These are phyloP conservation scores for Pseudochirops corinnae DNA, from an alignment of 2,797 vertebrate genomes.

Conservation along the genomic window DNA sequence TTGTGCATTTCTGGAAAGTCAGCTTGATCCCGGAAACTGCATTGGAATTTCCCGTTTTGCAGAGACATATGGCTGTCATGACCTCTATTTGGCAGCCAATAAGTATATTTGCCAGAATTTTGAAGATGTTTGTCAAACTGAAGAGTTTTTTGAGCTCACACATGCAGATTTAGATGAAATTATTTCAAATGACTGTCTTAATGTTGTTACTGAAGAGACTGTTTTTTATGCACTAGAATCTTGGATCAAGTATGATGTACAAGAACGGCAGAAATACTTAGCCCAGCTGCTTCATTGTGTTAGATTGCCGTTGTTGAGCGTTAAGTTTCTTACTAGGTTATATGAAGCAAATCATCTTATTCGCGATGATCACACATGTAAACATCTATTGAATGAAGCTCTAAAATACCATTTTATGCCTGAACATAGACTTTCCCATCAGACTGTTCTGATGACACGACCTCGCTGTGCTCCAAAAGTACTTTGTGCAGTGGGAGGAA, in stretches of 20 bases:
- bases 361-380: slow-evolving; percentile 97
- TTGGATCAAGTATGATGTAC: slow-evolving; percentile 98
- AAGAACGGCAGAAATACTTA: slow-evolving; percentile 95
- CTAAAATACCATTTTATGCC: slow-evolving; percentile 99
- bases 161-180: slow-evolving; percentile 96
- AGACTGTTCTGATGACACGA: slow-evolving; percentile 93
- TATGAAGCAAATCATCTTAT: slow-evolving; percentile 99
- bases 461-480: slow-evolving; percentile 97
- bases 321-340: slow-evolving; percentile 96
- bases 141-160: slow-evolving; percentile 98
- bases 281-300: slow-evolving; percentile 96
- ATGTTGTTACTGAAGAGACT: slow-evolving; percentile 95
- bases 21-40: slow-evolving; percentile 98
- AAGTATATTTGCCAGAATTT: slow-evolving; percentile 99
- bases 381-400: slow-evolving; percentile 98
- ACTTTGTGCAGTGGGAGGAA: slow-evolving; percentile 97
- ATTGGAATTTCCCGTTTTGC: slow-evolving; percentile 99
- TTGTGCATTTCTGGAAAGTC: slow-evolving; percentile 96
- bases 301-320: slow-evolving; percentile 96
- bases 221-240: slow-evolving; percentile 97
- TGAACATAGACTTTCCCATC: slow-evolving; percentile 97
- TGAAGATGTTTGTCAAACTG: slow-evolving; percentile 96
- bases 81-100: slow-evolving; percentile 94
- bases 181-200: slow-evolving; percentile 97
- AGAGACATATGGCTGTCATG: slow-evolving; percentile 97